Evolutionary conservation across 2,113 vertebrate species (phyloP), one percentile per base, ranked within the genome.

Genomic region (Rhineura floridana): DNA sequence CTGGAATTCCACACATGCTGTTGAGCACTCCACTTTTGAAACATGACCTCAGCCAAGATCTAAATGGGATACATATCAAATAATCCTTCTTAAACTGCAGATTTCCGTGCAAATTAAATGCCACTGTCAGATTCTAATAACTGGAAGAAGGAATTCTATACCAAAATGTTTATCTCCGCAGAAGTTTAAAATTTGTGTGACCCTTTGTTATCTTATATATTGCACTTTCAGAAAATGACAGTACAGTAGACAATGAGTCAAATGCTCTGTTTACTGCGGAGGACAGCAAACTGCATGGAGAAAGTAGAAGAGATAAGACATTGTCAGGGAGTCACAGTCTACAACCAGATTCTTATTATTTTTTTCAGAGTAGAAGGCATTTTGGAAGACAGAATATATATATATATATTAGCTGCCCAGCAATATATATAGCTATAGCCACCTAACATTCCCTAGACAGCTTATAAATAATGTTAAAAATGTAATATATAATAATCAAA

Each of bases 1-100:
- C 90, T 89, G 86, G 91, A 89, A 63, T 80, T 70, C 90, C 0
- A 0, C 67, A 63, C 30, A 85, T 62, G 75, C 63, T 85, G 62
- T 2, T 84, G 85, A 55, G 89, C 84, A 81, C 67, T 75, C 86
- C 75, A 62, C 83, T 81, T 83, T 48, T 85, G 83, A 93, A 93
- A 91, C 82, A 3, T 0, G 80, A 87, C 48, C 79, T 76, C 44
- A 42, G 79, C 39, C 28, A 36, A 80, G 85, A 52, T 0, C 1
- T 70, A 73, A 86, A 62, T 67, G 81, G 76, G 63, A 72, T 1
- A 39, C 0, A 2, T 50, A 84, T 90, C 62, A 62, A 84, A 83
- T 44, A 82, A 81, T 48, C 72, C 50, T 84, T 77, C 83, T 87
- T 39, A n/a, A 80, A 69, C 36, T 3, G 0, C 28, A 21, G 25